phyloP scores from a whole-genome alignment of 1,140 invertebrate genomes.

The Drosophila subobscura region DNA sequence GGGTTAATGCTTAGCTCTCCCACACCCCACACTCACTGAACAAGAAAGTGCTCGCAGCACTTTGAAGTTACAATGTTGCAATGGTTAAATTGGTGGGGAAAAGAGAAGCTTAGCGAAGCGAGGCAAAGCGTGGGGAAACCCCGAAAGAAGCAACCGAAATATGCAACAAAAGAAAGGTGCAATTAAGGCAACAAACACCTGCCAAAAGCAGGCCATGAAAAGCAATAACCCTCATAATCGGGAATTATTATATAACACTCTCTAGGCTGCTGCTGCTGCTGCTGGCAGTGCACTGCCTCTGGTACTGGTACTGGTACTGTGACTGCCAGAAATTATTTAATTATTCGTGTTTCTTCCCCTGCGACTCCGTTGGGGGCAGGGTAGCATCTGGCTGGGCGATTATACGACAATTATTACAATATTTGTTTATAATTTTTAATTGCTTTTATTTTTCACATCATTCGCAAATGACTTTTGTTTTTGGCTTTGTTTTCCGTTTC shows the following conservation, averaged over 20 bases:
- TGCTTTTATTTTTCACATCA: constrained; percentile 46
- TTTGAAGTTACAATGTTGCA: constrained; percentile 31
- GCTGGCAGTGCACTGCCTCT: constrained; percentile 1
- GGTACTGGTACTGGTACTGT: constrained; percentile 4
- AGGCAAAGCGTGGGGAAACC: not conserved
- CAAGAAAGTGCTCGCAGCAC: constrained; percentile 24
- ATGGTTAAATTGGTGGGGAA: constrained; percentile 14
- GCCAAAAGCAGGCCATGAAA: constrained; percentile 8
- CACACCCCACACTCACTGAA: constrained; percentile 2
- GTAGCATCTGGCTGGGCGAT: constrained; percentile 4
- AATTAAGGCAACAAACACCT: constrained; percentile 10
- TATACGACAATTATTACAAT: constrained; percentile 50
- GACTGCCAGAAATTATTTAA: constrained; percentile 29
- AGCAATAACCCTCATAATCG: constrained; percentile 30
- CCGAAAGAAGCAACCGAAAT: not conserved
- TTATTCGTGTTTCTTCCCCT: constrained; percentile 13
- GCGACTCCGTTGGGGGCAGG: not conserved
- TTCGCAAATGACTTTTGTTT: constrained; percentile 22
- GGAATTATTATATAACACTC: constrained; percentile 34
- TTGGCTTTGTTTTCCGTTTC: constrained; percentile 8
- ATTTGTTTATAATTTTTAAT: constrained; percentile 47
- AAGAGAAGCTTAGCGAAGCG: not conserved
- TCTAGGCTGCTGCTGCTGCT: constrained; percentile 1
- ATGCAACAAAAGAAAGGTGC: constrained; percentile 20
- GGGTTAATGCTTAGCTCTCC: constrained; percentile 18